Evolutionary conservation across 1,140 invertebrate genomes (phyloP), one percentile per base, ranked within the genome.

Genomic region (Maniola jurtina): DNA sequence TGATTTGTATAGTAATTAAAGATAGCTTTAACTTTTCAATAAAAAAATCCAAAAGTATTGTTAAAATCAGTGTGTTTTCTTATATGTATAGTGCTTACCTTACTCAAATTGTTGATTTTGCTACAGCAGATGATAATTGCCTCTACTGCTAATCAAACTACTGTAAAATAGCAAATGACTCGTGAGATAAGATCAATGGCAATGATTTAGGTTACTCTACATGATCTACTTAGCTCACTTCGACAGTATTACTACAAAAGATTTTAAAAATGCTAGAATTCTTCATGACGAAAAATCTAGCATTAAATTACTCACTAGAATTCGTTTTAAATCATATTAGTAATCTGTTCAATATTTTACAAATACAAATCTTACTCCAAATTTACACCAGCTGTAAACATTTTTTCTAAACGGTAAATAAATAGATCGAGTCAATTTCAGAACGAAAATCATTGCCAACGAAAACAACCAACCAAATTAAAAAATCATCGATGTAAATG

Each of bases 81-180:
- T 38, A 38, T 38, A 38, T 38, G 38, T 40, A 40, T 9, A 40
- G 38, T n/a, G 52, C 70, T 69, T 72, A 79, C 73, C 75, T 83
- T 73, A 68, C 52, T 14, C 65, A 62, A 25, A 25, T 25, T 50
- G 58, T 70, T 60, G 60, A 48, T 65, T 52, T 74, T 50, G 79
- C 68, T 82, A 80, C 73, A 64, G 71, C 78, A 58, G 71, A 68
- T 85, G 77, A 80, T 75, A 66, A 75, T 79, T 75, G 74, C 65
- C 25, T 77, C 81, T 86, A 86, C 80, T 73, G 70, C 80, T 86
- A 84, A 80, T 80, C 69, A 83, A 76, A 80, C 84, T 86, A 86
- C 83, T 71, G 69, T 69, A 72, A 79, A 76, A 84, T 67, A 77
- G 81, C 80, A 73, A 66, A 84, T 87, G 81, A 76, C 59, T 67